Conservation (phyloP, 2,113 vertebrate genomes). For the Hylia prasina region DNA sequence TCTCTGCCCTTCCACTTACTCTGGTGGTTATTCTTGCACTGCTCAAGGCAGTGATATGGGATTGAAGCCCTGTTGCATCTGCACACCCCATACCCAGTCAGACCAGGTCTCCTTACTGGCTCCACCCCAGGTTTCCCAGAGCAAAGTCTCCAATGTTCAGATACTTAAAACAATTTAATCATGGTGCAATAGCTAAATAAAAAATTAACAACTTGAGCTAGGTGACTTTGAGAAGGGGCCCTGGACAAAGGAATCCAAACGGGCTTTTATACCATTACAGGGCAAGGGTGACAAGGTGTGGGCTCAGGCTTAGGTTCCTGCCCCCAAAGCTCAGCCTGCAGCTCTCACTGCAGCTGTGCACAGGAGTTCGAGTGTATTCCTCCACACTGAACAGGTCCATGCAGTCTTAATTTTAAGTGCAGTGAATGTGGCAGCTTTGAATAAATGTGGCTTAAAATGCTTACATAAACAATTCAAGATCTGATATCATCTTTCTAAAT, state of each 20-base stretch:
- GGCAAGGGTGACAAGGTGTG: background rate
- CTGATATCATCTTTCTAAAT: background rate
- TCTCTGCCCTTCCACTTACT: background rate
- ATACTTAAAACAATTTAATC: background rate
- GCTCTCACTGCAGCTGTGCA: background rate
- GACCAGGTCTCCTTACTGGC: background rate
- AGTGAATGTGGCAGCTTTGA: background rate
- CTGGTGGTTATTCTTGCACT: no score
- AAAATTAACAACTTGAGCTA: background rate
- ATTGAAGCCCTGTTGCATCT: background rate
- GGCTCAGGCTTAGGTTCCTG: background rate
- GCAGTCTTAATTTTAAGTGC: background rate
- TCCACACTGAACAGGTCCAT: background rate
- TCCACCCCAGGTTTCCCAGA: background rate
- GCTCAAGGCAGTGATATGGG: background rate
- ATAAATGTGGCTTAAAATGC: background rate
- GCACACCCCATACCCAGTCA: background rate
- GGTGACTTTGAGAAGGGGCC: background rate
- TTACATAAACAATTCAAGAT: background rate
- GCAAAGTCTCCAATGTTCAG: background rate
- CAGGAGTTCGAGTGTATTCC: background rate
- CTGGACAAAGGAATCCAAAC: background rate
- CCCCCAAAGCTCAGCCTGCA: background rate
- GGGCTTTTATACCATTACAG: background rate
- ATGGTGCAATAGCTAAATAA: background rate